A percentile compares a stretch with the other conserved stretches of the same genome.
These are phyloP conservation scores for Seladonia tumulorum DNA, from an alignment of 2,888 invertebrate genomes.

Conservation along the genomic window DNA sequence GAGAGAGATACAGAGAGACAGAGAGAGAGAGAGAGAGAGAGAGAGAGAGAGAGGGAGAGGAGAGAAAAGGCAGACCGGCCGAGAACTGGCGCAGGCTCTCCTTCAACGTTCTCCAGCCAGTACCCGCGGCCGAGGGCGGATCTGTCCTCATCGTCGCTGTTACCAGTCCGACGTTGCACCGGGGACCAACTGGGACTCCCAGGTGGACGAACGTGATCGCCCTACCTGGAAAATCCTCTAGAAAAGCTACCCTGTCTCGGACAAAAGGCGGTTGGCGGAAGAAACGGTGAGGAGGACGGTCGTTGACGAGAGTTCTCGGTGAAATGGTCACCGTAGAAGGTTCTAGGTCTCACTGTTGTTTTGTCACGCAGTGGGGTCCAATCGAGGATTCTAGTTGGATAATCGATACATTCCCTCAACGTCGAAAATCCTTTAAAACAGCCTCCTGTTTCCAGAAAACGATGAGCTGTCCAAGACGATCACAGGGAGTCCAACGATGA, in stretches of 20 bases:
- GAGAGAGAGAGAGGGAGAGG: slow-evolving; percentile 43
- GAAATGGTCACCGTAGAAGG: neutral
- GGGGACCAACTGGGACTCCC: slow-evolving; percentile 40
- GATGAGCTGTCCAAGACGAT: too few species aligned
- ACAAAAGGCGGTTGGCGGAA: neutral
- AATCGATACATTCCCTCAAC: neutral
- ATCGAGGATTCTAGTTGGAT: neutral
- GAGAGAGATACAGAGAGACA: too few species aligned
- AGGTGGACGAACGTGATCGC: neutral
- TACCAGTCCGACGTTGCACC: slow-evolving; percentile 29
- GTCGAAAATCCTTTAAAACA: neutral
- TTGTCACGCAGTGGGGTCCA: neutral
- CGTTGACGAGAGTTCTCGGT: neutral
- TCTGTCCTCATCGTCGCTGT: slow-evolving; percentile 53
- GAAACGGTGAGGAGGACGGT: neutral
- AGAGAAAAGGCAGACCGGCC: slow-evolving; percentile 69
- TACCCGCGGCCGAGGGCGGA: slow-evolving; percentile 59
- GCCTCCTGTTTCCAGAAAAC: neutral
- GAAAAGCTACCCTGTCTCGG: neutral
- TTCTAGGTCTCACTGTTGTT: neutral
- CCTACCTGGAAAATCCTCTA: neutral
- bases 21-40: slow-evolving; percentile 48
- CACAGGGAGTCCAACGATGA: too few species aligned
- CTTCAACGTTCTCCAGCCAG: slow-evolving; percentile 69
- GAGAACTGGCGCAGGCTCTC: slow-evolving; percentile 72